Conservation (phyloP, 2,113 vertebrate species). For the Murina feae region DNA sequence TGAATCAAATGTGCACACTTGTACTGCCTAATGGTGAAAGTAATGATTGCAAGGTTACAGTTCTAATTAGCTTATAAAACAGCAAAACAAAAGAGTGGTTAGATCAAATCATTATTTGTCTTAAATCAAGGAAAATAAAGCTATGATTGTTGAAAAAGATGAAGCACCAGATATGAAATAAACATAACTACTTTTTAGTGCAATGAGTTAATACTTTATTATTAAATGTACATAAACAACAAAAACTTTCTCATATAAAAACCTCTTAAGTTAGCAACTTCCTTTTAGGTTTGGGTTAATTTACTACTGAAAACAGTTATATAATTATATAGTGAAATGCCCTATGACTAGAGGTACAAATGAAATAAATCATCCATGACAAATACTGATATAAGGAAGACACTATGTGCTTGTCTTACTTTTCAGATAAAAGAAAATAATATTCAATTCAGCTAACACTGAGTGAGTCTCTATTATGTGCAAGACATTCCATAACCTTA, state of each 20-base stretch:
- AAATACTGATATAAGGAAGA: neutral
- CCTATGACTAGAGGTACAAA: neutral
- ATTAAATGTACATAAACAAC: neutral
- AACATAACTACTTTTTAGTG: neutral
- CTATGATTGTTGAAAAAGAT: neutral
- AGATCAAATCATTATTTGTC: neutral
- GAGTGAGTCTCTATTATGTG: neutral
- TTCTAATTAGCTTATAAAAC: neutral
- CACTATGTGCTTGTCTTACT: neutral
- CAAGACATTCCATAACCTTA: neutral
- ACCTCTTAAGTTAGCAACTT: neutral
- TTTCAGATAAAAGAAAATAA: neutral
- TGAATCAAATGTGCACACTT: neutral
- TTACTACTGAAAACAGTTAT: neutral
- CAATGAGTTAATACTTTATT: neutral
- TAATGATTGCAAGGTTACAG: neutral
- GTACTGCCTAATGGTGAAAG: neutral
- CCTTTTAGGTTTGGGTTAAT: neutral
- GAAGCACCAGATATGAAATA: neutral
- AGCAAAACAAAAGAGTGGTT: conserved; percentile 8
- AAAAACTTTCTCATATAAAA: neutral
- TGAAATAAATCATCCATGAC: neutral
- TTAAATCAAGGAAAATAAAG: conserved; percentile 10
- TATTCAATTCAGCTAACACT: neutral
- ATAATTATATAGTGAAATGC: neutral